Conservation (phyloP, 2,797 vertebrate species). For the Amphiprion clarkii region DNA sequence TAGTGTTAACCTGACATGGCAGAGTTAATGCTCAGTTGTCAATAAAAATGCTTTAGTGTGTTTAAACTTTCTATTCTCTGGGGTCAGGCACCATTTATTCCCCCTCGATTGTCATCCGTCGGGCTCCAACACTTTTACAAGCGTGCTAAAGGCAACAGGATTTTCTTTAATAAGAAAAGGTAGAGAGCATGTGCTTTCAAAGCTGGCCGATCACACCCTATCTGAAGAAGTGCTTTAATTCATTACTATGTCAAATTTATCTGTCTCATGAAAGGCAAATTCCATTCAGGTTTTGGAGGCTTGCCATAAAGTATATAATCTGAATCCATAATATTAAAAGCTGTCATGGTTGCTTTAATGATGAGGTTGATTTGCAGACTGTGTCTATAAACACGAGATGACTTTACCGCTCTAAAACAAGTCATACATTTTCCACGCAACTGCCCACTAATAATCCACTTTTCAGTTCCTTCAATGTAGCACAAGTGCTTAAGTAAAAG, state of each 20-base stretch:
- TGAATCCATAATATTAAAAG: conserved; percentile 59
- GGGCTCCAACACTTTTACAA: conserved; percentile 52
- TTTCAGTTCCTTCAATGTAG: conserved; percentile 12
- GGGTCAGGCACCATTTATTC: conserved; percentile 50
- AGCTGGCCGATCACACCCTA: conserved; percentile 28
- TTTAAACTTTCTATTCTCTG: conserved; percentile 48
- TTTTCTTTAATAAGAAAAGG: conserved; percentile 60
- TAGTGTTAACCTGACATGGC: conserved; percentile 53
- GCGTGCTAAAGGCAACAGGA: conserved; percentile 56
- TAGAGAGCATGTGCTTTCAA: conserved; percentile 25
- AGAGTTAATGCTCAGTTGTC: conserved; percentile 48
- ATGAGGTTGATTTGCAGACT: conserved; percentile 48
- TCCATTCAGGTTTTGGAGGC: conserved; percentile 58
- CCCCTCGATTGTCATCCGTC: conserved; percentile 49
- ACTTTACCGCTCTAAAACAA: conserved; percentile 18
- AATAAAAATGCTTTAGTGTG: conserved; percentile 59
- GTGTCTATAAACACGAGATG: conserved; percentile 35
- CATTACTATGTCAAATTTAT: conserved; percentile 64
- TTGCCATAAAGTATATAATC: conserved; percentile 57
- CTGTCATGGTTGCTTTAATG: conserved; percentile 44
- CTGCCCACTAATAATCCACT: not conserved
- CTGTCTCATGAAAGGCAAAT: conserved; percentile 59
- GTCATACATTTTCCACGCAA: conserved; percentile 4
- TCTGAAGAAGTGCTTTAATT: conserved; percentile 61
- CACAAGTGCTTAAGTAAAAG: not conserved